A percentile compares a stretch with the other conserved stretches of the same genome.
phyloP scores from a whole-genome alignment of 1,140 invertebrate species.

The Drosophila fuyamai region DNA sequence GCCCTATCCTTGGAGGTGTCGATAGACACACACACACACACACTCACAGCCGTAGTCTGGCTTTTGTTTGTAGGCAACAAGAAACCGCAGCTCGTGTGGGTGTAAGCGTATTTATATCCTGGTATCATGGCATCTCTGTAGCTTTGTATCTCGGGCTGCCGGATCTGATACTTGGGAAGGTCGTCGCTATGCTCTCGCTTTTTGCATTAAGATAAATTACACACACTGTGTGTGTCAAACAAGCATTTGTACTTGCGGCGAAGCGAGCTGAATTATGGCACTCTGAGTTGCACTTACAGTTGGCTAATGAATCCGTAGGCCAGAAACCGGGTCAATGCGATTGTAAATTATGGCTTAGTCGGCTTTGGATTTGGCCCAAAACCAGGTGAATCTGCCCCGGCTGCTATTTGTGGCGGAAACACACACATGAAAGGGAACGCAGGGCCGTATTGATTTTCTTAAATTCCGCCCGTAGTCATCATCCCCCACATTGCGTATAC shows the following conservation, averaged over 20 bases:
- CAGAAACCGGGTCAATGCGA: slow-evolving; percentile 62
- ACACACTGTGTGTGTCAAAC: slow-evolving; percentile 42
- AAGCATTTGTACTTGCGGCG: slow-evolving; percentile 76
- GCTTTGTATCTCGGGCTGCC: slow-evolving; percentile 28
- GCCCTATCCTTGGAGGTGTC: slow-evolving; percentile 19
- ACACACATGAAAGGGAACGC: slow-evolving; percentile 7
- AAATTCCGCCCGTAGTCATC: slow-evolving; percentile 18
- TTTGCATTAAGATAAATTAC: slow-evolving; percentile 74
- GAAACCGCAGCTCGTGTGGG: slow-evolving; percentile 43
- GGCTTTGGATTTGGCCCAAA: slow-evolving; percentile 22
- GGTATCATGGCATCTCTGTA: slow-evolving; percentile 15
- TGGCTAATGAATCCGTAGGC: slow-evolving; percentile 65
- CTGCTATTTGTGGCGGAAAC: slow-evolving; percentile 19
- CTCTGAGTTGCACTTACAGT: slow-evolving; percentile 40
- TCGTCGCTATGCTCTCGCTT: slow-evolving; percentile 6
- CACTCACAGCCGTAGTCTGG: not conserved
- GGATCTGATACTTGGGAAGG: slow-evolving; percentile 50
- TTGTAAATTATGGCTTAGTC: slow-evolving; percentile 64
- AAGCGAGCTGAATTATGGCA: slow-evolving; percentile 68
- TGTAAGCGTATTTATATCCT: slow-evolving; percentile 7
- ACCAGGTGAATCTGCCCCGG: slow-evolving; percentile 15
- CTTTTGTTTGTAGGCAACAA: slow-evolving; percentile 47
- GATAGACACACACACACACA: slow-evolving; percentile 15
- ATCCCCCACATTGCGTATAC: slow-evolving; percentile 33
- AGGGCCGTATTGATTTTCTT: slow-evolving; percentile 43